Evolutionary conservation across 2,888 invertebrate genomes (phyloP).

Genomic region (Druceiella hillmani): DNA sequence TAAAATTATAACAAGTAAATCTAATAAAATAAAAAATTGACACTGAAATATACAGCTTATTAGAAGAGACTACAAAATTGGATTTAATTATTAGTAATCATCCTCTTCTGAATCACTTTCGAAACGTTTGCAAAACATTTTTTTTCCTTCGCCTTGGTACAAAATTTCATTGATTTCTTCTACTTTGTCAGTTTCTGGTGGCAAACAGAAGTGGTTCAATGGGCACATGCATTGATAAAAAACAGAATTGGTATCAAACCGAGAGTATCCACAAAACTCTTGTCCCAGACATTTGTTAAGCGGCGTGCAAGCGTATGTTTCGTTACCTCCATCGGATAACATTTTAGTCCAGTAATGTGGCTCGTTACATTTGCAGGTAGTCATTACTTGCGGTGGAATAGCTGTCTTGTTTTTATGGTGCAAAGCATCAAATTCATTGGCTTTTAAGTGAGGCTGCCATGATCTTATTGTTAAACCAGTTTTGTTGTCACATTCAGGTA

Average conservation of each 20-base stretch:
- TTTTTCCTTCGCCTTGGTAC: conserved; percentile 52
- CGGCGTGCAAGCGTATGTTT: conserved; percentile 44
- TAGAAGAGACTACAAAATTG: no score
- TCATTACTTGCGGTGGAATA: conserved; percentile 38
- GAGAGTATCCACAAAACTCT: conserved; percentile 58
- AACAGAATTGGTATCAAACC: conserved; percentile 51
- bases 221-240: conserved; percentile 62
- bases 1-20: no score
- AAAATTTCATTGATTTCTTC: conserved; percentile 49
- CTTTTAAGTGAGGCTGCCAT: conserved; percentile 33
- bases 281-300: conserved; percentile 46
- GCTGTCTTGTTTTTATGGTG: conserved; percentile 39
- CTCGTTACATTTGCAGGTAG: conserved; percentile 46
- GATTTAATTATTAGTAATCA: conserved; percentile 36
- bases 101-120: conserved; percentile 27
- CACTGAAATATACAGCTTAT: no score
- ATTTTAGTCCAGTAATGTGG: conserved; percentile 46
- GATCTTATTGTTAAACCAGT: conserved; percentile 36
- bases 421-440: conserved; percentile 38
- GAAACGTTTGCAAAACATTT: conserved; percentile 48
- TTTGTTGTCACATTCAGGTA: conserved; percentile 37
- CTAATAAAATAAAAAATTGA: no score
- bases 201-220: conserved; percentile 52
- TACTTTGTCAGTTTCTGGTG: conserved; percentile 39
- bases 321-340: conserved; percentile 26